Evolutionary conservation across 2,797 vertebrate species (phyloP), one percentile per base, ranked within the genome.

Genomic region (Gorsachius magnificus): DNA sequence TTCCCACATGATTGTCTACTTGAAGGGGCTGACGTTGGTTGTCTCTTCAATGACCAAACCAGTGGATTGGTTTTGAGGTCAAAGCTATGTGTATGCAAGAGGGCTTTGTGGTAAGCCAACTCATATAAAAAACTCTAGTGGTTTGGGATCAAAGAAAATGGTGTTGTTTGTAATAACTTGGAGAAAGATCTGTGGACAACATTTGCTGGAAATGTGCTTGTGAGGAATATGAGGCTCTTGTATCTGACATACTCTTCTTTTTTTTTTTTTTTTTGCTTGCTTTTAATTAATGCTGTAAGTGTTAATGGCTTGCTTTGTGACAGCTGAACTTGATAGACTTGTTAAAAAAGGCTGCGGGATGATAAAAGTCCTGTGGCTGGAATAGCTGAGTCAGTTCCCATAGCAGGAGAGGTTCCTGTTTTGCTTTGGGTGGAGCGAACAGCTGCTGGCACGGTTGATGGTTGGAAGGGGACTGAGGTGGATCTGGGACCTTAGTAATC

Each of bases 81-180:
- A 91, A 43, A 87, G 21, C 46, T 53, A 4, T 41, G 48, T 57
- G 57, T 83, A 41, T 68, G 45, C 26, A 54, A 72, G 89, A 81
- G 28, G 48, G 14, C 24, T 94, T 66, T 46, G 28, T 86, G 91
- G 80, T 77, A 87, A 79, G 38, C 54, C 74, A 82, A 5, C 51
- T 92, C 88, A 58, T 18, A 3, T 31, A 41, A 84, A 79, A 78
- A 66, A 66, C 58, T 50, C 33, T 41, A 22, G 36, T 79, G 90
- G 64, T 57, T 79, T 81, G 64, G 19, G 74, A 94, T 93, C 80
- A 96, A 93, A 95, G 54, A 13, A 84, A 76, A 68, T 11, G 5
- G 19, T 41, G 21, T 6, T 88, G 51, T 50, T 48, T 82, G 28
- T 72, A 94, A 57, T 79, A 60, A 45, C 60, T 78, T 82, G 87